Evolutionary conservation across 2,797 vertebrate species (phyloP), one percentile per base, ranked within the genome.

Genomic region (Lepilemur septentrionalis): DNA sequence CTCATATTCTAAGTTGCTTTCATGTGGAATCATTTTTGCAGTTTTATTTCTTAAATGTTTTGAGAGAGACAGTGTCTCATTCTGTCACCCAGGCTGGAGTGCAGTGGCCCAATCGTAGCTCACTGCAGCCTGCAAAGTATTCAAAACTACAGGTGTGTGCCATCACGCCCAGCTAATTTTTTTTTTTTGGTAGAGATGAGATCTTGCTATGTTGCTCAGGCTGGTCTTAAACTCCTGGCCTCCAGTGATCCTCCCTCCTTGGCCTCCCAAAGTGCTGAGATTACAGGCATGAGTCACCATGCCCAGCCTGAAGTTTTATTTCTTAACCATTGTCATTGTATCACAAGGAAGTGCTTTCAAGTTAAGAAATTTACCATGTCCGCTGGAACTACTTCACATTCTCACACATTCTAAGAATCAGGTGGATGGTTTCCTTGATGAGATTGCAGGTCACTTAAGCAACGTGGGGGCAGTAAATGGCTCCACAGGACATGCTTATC

Each of bases 321-420:
- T 88, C 30, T 95, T 76, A 69, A 65, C 28, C 23, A 38, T 72
- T 84, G 43, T 85, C 46, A 50, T 80, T 91, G 4, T 57, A 43
- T 80, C 50, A 91, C 28, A 84, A 95, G 65, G 59, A 97, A 84
- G 69, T 30, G 32, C 79, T 96, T 95, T 95, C 50, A 93, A 55
- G 28, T 79, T 92, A 48, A n/a, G 79, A 91, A 85, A 92, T 89
- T 30, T 48, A 79, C 38, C 28, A 52, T 65, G 30, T 93, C 91
- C 55, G 2, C 55, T 88, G 38, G 81, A 94, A 81, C 25, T 38
- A 43, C 67, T 91, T 93, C 76, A 82, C 12, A 38, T 73, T 52
- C 72, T 84, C 57, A 69, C 22, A 85, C 59, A 93, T 96, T 93
- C 59, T 12, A 75, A 70, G 43, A 91, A 65, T 88, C n/a, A 38